Evolutionary conservation across 2,113 vertebrate species (phyloP).

Genomic region (Numenius arquata): DNA sequence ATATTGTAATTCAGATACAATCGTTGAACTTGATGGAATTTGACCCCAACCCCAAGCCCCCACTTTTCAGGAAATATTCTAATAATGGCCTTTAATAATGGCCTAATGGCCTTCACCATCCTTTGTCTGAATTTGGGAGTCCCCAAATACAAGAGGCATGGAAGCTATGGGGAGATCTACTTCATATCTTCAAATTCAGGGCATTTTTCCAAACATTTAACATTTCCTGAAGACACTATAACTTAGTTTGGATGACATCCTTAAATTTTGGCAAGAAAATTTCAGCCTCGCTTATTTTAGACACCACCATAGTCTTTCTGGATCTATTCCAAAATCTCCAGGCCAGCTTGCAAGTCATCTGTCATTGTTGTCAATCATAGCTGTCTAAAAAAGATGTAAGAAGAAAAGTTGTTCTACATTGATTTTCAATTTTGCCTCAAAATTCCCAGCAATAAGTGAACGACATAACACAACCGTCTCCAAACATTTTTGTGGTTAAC

Average conservation of each 20-base stretch:
- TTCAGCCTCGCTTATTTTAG: not conserved
- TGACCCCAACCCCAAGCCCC: not conserved
- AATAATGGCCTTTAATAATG: too few relatives aligned
- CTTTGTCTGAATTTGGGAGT: not conserved
- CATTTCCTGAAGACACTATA: fast-evolving
- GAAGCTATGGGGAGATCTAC: not conserved
- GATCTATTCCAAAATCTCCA: not conserved
- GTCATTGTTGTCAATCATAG: not conserved
- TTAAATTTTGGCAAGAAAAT: not conserved
- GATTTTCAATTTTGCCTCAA: not conserved
- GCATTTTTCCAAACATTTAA: not conserved
- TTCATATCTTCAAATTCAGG: not conserved
- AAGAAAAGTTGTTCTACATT: not conserved
- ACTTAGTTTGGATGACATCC: not conserved
- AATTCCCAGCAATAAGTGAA: not conserved
- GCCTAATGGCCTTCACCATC: not conserved
- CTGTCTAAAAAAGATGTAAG: not conserved
- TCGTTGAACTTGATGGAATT: not conserved
- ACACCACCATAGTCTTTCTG: not conserved
- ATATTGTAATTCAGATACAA: not conserved
- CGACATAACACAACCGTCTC: not conserved
- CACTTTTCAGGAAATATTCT: not conserved
- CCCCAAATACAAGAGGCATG: not conserved
- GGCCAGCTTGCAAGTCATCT: not conserved
- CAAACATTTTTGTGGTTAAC: not conserved